Percentiles rank a stretch among this genome's conserved stretches.
phyloP scores from a whole-genome alignment of 2,797 vertebrate genomes.

The Melanotaenia trifasciata region DNA sequence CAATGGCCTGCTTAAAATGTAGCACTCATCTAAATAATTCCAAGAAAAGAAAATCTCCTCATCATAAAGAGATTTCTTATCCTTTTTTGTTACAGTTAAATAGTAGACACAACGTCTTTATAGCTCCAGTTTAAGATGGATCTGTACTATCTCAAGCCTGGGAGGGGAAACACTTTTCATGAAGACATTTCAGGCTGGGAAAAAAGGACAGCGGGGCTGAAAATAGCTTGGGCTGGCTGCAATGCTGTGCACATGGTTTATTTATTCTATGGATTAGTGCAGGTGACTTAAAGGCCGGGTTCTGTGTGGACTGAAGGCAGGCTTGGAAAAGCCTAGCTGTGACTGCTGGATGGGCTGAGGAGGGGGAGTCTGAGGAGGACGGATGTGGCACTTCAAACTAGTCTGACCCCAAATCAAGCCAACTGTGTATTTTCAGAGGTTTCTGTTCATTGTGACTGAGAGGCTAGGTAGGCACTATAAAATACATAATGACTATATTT shows the following conservation, averaged over 20 bases:
- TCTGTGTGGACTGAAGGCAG: conserved; percentile 53
- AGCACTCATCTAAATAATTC: conserved; percentile 6
- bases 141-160: conserved; percentile 58
- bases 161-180: conserved; percentile 58
- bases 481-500: background rate
- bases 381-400: conserved; percentile 39
- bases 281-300: conserved; percentile 76
- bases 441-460: conserved; percentile 15
- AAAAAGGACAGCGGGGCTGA: conserved; percentile 58
- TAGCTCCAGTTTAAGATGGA: conserved; percentile 66
- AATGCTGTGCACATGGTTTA: conserved; percentile 76
- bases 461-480: background rate
- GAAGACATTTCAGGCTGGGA: conserved; percentile 60
- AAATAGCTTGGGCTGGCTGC: conserved; percentile 74
- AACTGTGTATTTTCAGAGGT: conserved; percentile 26
- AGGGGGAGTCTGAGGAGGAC: conserved; percentile 37
- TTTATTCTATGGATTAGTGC: conserved; percentile 78
- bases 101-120: conserved; percentile 44
- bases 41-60: conserved; percentile 19
- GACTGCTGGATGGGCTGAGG: conserved; percentile 53
- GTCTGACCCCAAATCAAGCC: conserved; percentile 32
- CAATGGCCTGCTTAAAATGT: conserved; percentile 18
- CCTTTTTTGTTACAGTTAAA: conserved; percentile 32
- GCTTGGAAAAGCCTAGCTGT: conserved; percentile 53
- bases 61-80: conserved; percentile 25